Evolutionary conservation across 92 coral and sea anemone species (phyloP), one percentile per base, ranked within the genome.

Genomic region (Heteractis magnifica): DNA sequence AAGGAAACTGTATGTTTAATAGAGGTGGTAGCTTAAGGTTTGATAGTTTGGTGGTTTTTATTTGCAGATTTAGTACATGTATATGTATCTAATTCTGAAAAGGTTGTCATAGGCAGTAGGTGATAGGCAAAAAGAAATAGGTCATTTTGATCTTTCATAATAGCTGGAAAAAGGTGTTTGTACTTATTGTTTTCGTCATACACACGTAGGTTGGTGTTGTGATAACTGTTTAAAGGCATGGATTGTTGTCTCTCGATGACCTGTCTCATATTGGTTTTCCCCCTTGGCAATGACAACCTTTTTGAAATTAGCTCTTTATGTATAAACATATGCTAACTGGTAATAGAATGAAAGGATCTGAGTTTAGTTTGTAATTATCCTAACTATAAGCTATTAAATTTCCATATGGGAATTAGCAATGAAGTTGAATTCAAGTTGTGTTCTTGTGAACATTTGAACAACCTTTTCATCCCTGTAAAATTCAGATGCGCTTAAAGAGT

Each of bases 51-150:
- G 59, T 53, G 59, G 8, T 53, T 53, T 26, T 53, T 53, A 53
- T 53, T 53, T 53, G 59, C 59, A 53, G 59, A 12, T 53, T 53
- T 53, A 53, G 59, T 0, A 53, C 59, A 53, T 53, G 26, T 26
- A 26, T 26, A 26, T 26, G 26, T 26, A 1, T 26, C 26, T 26
- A 26, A 26, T 26, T 26, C 59, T 7, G 13, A 55, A 55, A 55
- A 13, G 59, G 59, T 55, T 55, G 59, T 55, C 59, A 55, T 59
- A 79, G 1, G 90, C 89, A 77, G 87, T 89, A n/a, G 93, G 87
- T 56, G 50, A 6, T 10, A 74, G 6, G 19, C 87, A 84, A 1
- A 92, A 44, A 19, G 91, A 84, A 65, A 26, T 89, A n/a, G 49
- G 76, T 21, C 44, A 34, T 34, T 34, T 34, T 34, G 26, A 34